A percentile compares a stretch with the other conserved stretches of the same genome.
Conservation (phyloP, 2,797 vertebrate genomes). For the Chelmon rostratus region DNA sequence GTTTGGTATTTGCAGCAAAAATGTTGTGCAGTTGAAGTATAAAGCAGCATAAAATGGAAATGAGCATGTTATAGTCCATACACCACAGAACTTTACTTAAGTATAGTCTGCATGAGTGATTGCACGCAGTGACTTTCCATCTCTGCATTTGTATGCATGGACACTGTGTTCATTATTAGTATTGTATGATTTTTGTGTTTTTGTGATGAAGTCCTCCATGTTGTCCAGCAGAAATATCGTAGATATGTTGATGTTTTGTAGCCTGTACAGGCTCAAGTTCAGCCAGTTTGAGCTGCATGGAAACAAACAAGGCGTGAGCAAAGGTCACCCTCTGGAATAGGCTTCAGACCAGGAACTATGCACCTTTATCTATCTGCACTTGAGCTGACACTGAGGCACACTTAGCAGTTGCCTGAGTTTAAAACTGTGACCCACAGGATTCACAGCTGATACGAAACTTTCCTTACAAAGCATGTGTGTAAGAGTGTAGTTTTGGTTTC, state of each 20-base stretch:
- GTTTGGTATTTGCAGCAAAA: not conserved
- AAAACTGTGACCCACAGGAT: slow-evolving; percentile 38
- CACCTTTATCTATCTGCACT: slow-evolving; percentile 59
- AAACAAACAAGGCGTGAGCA: slow-evolving; percentile 78
- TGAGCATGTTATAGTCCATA: no score
- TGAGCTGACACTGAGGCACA: slow-evolving; percentile 41
- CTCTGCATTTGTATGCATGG: not conserved
- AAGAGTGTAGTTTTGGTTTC: not conserved
- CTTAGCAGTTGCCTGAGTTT: slow-evolving; percentile 40
- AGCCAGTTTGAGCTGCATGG: slow-evolving; percentile 31
- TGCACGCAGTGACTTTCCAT: not conserved
- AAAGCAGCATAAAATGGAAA: not conserved
- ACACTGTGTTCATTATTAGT: not conserved
- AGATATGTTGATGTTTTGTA: slow-evolving; percentile 33
- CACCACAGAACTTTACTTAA: not conserved
- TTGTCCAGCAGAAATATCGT: slow-evolving; percentile 8
- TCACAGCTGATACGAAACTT: slow-evolving; percentile 33
- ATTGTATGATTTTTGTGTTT: not conserved
- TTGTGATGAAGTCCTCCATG: not conserved
- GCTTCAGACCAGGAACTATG: slow-evolving; percentile 43
- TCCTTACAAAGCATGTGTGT: not conserved
- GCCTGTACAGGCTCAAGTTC: slow-evolving; percentile 12
- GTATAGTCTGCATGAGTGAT: not conserved
- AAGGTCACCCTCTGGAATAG: slow-evolving; percentile 75
- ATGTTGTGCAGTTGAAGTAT: not conserved